Conservation (phyloP, 2,888 invertebrate species). For the Polydesmus complanatus region DNA sequence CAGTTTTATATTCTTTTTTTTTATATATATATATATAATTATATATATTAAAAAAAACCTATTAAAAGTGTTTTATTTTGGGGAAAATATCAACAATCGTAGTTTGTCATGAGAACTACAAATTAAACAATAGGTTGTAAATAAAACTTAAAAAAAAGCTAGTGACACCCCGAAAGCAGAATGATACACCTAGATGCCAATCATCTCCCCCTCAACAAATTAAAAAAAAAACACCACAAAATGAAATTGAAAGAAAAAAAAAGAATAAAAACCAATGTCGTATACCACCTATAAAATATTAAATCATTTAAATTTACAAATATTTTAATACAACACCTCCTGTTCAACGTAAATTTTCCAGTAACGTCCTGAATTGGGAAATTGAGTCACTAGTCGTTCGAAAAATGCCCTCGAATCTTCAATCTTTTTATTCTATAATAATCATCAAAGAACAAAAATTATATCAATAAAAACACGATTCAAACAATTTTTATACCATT, state of each 20-base stretch:
- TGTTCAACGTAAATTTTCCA: constrained; percentile 99
- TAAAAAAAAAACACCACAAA: neutral
- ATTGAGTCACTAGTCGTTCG: constrained; percentile 83
- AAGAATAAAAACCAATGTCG: neutral
- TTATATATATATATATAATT: no score
- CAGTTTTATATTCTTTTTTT: constrained; percentile 7
- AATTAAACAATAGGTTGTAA: no score
- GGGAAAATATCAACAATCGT: neutral
- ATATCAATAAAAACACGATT: no score
- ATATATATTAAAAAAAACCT: constrained; percentile 10
- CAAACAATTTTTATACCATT: constrained; percentile 6
- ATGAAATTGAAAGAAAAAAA: neutral
- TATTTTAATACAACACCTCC: constrained; percentile 47
- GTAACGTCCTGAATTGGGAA: constrained; percentile 90
- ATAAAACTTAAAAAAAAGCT: neutral
- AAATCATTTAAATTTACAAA: neutral
- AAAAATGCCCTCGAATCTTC: constrained; percentile 83
- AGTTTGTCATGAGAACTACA: neutral
- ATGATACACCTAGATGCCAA: constrained; percentile 5
- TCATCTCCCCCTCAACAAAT: neutral
- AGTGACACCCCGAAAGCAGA: neutral
- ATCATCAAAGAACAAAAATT: constrained; percentile 12
- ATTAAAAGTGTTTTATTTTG: constrained; percentile 11
- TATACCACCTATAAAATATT: neutral
- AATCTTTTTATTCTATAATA: constrained; percentile 34